phyloP scores from a whole-genome alignment of 2,888 invertebrate species.

The Anodontia alba region DNA sequence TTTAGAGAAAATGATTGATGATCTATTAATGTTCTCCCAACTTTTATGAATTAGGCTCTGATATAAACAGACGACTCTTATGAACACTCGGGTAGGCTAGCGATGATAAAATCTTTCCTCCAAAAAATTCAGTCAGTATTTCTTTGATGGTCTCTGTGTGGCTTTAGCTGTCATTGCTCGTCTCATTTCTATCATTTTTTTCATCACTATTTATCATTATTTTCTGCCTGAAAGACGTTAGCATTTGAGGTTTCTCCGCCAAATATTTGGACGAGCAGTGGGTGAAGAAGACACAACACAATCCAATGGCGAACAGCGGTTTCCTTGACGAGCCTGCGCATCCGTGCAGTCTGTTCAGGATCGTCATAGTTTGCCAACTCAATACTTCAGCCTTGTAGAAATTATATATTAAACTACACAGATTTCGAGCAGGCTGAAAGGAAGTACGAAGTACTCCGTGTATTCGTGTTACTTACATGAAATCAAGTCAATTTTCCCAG shows the following conservation, averaged over 20 bases:
- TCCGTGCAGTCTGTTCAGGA: no score
- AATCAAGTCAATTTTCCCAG: no score
- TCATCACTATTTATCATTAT: slow-evolving; percentile 16
- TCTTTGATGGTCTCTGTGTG: slow-evolving; percentile 16
- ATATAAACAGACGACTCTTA: slow-evolving; percentile 10
- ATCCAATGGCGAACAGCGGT: no score
- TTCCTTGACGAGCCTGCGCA: no score
- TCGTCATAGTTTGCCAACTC: no score
- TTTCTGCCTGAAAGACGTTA: slow-evolving; percentile 17
- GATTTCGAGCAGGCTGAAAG: no score
- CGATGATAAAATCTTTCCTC: slow-evolving; percentile 8
- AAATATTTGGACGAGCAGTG: slow-evolving; percentile 8
- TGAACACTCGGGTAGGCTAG: slow-evolving; percentile 12
- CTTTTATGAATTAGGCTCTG: slow-evolving; percentile 12
- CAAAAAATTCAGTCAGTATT: not conserved
- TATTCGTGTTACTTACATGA: no score
- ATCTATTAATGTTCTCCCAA: not conserved
- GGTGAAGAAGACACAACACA: no score
- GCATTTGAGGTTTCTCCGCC: not conserved
- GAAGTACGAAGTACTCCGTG: no score
- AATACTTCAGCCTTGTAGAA: no score
- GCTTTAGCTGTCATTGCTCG: not conserved
- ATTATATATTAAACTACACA: no score
- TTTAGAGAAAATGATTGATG: slow-evolving; percentile 1
- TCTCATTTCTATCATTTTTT: slow-evolving; percentile 10